Evolutionary conservation across 2,888 invertebrate genomes (phyloP).

Genomic region (Ceratothoa steindachneri): DNA sequence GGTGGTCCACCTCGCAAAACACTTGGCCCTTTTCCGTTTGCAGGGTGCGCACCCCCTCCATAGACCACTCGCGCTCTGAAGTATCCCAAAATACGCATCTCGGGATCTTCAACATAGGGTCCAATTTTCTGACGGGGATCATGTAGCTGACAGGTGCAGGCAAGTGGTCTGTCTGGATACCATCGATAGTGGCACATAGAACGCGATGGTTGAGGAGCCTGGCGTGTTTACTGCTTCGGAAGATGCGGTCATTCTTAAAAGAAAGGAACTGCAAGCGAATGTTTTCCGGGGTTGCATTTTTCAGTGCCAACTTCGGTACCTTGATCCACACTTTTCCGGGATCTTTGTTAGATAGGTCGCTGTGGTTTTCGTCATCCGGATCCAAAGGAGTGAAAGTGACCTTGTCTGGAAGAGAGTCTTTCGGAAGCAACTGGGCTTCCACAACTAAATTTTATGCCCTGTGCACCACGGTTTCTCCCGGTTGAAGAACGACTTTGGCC

Average conservation of each 20-base stretch:
- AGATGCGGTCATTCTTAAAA: background rate
- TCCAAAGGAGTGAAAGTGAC: background rate
- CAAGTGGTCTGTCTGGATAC: background rate
- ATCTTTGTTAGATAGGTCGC: too few species aligned
- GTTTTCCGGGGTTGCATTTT: background rate
- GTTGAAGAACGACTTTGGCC: background rate
- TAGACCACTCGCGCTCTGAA: background rate
- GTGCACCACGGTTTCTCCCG: background rate
- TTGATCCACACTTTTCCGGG: background rate
- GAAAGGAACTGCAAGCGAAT: background rate
- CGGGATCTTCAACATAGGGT: background rate
- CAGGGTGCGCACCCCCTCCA: background rate
- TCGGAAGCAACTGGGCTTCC: background rate
- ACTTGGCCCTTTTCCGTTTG: background rate
- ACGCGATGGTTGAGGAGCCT: background rate
- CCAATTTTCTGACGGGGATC: background rate
- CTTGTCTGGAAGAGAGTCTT: background rate
- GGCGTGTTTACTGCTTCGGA: background rate
- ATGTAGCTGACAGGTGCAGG: background rate
- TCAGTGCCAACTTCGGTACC: background rate
- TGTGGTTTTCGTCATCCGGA: too few species aligned
- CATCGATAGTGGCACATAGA: background rate
- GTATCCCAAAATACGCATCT: background rate
- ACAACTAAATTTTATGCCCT: background rate
- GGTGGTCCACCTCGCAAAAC: conserved; percentile 52